Evolutionary conservation across 2,888 invertebrate species (phyloP).

Genomic region (Pharmacophagus antenor): DNA sequence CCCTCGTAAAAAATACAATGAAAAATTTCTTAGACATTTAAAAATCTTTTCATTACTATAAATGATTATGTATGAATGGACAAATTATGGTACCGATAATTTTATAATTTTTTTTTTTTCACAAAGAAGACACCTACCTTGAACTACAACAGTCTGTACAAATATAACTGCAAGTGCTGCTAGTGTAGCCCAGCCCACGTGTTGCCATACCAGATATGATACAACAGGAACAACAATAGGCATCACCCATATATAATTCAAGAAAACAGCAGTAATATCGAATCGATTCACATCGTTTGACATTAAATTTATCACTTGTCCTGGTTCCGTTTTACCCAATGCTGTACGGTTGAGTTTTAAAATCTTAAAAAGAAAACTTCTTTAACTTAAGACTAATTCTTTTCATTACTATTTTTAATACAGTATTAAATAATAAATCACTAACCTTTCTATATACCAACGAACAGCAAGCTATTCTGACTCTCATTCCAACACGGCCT

Average conservation of each 20-base stretch:
- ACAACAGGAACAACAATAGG: conserved; percentile 86
- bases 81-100: background rate
- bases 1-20: no score
- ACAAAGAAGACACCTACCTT: conserved; percentile 66
- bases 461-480: conserved; percentile 88
- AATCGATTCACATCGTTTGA: conserved; percentile 93
- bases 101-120: no score
- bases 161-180: conserved; percentile 73
- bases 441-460: conserved; percentile 91
- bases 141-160: conserved; percentile 82
- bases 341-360: conserved; percentile 79
- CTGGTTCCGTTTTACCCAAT: conserved; percentile 83
- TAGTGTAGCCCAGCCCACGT: conserved; percentile 63
- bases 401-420: background rate
- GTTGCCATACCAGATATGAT: conserved; percentile 71
- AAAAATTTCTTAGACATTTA: no score
- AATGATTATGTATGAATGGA: background rate
- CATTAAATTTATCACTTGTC: conserved; percentile 90
- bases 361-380: conserved; percentile 45
- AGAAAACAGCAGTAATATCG: conserved; percentile 84
- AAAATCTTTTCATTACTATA: no score
- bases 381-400: background rate
- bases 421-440: conserved; percentile 5
- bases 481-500: conserved; percentile 87
- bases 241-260: conserved; percentile 91